Percentiles rank a stretch among this genome's conserved stretches.
Conservation (phyloP, 2,797 vertebrate species). For the Gouania willdenowi region DNA sequence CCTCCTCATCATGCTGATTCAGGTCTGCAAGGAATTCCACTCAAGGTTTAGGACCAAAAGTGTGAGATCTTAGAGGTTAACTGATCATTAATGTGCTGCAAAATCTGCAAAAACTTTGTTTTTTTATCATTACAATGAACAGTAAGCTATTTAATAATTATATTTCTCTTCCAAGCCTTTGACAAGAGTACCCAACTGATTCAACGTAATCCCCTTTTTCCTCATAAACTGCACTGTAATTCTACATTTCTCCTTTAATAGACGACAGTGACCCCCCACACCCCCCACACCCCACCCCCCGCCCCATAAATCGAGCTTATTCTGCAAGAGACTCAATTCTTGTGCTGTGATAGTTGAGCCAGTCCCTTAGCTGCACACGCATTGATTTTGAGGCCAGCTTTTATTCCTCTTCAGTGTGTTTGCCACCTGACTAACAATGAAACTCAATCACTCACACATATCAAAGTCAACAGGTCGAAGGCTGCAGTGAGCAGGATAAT, state of each 20-base stretch:
- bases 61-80: too few species aligned
- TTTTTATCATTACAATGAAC: too few species aligned
- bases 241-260: too few species aligned
- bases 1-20: too few species aligned
- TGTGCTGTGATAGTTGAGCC: slow-evolving; percentile 6
- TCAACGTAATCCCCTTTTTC: background rate
- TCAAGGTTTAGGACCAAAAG: too few species aligned
- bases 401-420: background rate
- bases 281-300: too few species aligned
- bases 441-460: slow-evolving; percentile 58
- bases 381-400: slow-evolving; percentile 24
- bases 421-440: slow-evolving; percentile 21
- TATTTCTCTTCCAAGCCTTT: slow-evolving; percentile 1
- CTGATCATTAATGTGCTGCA: too few species aligned
- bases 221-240: slow-evolving; percentile 6
- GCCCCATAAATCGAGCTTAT: too few species aligned
- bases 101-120: too few species aligned
- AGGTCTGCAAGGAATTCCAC: too few species aligned
- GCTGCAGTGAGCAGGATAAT: slow-evolving; percentile 21
- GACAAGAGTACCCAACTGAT: background rate
- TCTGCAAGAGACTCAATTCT: slow-evolving; percentile 20
- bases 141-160: too few species aligned
- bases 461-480: slow-evolving; percentile 42
- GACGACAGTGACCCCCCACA: too few species aligned
- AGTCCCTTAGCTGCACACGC: slow-evolving; percentile 30